Evolutionary conservation across 2,888 invertebrate genomes (phyloP).

Genomic region (Drosophila sordidula): DNA sequence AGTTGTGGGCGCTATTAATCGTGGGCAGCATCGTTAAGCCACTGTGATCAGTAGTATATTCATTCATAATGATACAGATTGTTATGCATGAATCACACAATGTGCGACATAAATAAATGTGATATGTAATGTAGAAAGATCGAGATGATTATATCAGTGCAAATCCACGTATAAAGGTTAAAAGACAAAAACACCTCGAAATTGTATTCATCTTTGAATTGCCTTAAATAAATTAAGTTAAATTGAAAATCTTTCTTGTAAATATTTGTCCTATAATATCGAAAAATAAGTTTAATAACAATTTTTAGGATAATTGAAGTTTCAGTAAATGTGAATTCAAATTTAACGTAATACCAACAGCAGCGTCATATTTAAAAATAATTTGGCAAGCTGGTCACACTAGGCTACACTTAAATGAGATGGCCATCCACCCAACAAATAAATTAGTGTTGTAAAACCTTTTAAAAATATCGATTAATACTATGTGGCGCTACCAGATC

Average conservation of each 20-base stretch:
- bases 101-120: slow-evolving; percentile 11
- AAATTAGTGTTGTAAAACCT: slow-evolving; percentile 1
- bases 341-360: not conserved
- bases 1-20: slow-evolving; percentile 33
- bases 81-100: slow-evolving; percentile 38
- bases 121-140: slow-evolving; percentile 10
- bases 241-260: too few relatives aligned
- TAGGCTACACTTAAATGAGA: not conserved
- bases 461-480: slow-evolving; percentile 6
- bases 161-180: not conserved
- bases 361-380: not conserved
- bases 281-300: not conserved
- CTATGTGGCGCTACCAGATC: slow-evolving; percentile 14
- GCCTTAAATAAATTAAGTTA: too few relatives aligned
- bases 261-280: too few relatives aligned
- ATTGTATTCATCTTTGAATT: too few relatives aligned
- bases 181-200: not conserved
- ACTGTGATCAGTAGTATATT: slow-evolving; percentile 16
- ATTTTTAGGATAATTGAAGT: not conserved
- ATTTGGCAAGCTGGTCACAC: slow-evolving; percentile 7
- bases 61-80: slow-evolving; percentile 38
- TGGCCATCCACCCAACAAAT: not conserved
- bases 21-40: slow-evolving; percentile 33
- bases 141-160: not conserved
- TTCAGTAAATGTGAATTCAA: not conserved